Evolutionary conservation across 2,888 invertebrate species (phyloP).

Genomic region (Yponomeuta sedellus): DNA sequence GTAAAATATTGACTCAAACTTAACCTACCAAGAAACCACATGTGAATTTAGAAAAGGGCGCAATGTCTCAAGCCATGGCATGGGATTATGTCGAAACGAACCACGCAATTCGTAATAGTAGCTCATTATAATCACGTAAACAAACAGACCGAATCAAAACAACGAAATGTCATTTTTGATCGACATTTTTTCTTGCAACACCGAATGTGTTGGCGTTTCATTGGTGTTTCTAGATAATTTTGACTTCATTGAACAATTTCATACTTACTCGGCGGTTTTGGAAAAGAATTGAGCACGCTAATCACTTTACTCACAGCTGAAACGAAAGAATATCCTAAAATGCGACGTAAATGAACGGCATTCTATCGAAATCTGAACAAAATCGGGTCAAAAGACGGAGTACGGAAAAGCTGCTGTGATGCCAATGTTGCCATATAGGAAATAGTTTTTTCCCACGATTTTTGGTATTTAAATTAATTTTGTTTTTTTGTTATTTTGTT

Average conservation of each 20-base stretch:
- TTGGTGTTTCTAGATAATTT: constrained; percentile 60
- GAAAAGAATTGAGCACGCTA: not conserved
- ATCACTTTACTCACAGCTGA: constrained; percentile 17
- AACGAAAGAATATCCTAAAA: constrained; percentile 21
- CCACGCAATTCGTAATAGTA: too few species aligned
- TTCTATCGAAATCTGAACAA: not conserved
- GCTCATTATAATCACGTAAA: not conserved
- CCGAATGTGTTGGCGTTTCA: constrained; percentile 33
- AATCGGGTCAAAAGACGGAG: not conserved
- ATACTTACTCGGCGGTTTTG: constrained; percentile 40
- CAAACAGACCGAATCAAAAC: not conserved
- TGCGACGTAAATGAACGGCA: constrained; percentile 12
- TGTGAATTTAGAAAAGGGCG: too few species aligned
- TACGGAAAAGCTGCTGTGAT: constrained; percentile 14
- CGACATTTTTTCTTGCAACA: constrained; percentile 56
- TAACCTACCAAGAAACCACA: too few species aligned
- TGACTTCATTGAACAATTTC: constrained; percentile 52
- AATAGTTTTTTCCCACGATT: constrained; percentile 5
- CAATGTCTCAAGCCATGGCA: not conserved
- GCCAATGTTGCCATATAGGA: constrained; percentile 23
- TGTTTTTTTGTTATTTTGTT: too few species aligned
- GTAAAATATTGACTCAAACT: too few species aligned
- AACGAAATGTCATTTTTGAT: constrained; percentile 4
- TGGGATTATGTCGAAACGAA: not conserved
- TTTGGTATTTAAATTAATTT: not conserved